Conservation (phyloP, 2,797 vertebrate genomes). For the Cynopterus sphinx region DNA sequence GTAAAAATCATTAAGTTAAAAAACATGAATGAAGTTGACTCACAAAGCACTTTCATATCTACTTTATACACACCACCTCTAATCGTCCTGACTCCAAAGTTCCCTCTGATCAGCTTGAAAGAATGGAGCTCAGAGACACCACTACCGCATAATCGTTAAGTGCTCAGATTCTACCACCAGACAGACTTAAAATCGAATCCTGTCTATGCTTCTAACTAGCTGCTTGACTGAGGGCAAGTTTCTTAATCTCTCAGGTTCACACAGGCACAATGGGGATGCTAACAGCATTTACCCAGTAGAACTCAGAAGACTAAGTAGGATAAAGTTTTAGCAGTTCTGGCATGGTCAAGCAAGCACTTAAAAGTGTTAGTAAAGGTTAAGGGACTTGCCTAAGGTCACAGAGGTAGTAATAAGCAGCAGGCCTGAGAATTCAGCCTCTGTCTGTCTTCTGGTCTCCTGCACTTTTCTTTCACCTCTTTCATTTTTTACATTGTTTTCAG, state of each 20-base stretch:
- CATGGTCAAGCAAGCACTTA: background rate
- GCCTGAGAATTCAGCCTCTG: background rate
- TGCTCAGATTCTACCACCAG: background rate
- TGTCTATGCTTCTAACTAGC: background rate
- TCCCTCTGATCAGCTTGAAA: background rate
- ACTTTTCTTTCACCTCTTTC: background rate
- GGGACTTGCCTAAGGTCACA: background rate
- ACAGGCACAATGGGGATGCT: background rate
- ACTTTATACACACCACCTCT: background rate
- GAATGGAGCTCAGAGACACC: background rate
- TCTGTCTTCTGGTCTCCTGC: background rate
- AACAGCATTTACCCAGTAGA: background rate
- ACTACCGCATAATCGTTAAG: background rate
- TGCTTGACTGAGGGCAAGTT: background rate
- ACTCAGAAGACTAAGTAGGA: background rate
- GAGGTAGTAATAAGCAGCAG: background rate
- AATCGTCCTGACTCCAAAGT: background rate
- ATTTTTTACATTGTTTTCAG: background rate
- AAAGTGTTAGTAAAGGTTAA: background rate
- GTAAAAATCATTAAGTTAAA: background rate
- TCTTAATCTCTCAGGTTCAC: background rate
- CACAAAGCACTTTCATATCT: background rate
- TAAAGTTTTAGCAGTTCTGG: background rate
- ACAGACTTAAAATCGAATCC: background rate
- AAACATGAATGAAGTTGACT: background rate